phyloP scores from a whole-genome alignment of 2,888 invertebrate genomes.

The Nemotelus pantherinus region DNA sequence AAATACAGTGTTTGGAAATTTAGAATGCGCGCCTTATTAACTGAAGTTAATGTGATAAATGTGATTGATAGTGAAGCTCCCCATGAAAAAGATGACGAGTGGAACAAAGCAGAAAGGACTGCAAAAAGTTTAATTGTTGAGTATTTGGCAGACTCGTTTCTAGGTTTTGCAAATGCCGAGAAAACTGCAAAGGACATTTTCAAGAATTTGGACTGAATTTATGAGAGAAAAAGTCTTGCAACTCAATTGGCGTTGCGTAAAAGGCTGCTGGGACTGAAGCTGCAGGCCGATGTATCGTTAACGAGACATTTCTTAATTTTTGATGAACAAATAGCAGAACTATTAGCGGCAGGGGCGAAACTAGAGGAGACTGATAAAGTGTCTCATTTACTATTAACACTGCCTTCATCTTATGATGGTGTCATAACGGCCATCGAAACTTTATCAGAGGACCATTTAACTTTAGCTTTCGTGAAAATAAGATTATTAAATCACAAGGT shows the following conservation, averaged over 20 bases:
- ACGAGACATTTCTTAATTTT: conserved; percentile 54
- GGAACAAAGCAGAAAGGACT: conserved; percentile 40
- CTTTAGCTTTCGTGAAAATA: conserved; percentile 58
- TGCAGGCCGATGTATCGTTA: conserved; percentile 35
- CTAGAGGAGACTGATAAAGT: conserved; percentile 60
- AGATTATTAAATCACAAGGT: conserved; percentile 52
- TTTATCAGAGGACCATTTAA: conserved; percentile 56
- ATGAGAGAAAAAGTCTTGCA: conserved; percentile 43
- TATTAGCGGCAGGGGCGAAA: conserved; percentile 58
- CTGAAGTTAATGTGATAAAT: conserved; percentile 38
- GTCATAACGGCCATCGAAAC: conserved; percentile 61
- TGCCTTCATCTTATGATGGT: conserved; percentile 58
- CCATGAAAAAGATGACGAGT: background rate
- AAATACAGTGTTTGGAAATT: conserved; percentile 48
- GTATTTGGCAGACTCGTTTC: conserved; percentile 44
- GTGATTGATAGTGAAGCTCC: conserved; percentile 33
- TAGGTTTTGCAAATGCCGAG: conserved; percentile 34
- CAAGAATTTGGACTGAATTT: conserved; percentile 42
- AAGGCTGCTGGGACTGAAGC: conserved; percentile 43
- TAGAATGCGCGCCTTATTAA: conserved; percentile 33
- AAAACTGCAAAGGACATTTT: conserved; percentile 40
- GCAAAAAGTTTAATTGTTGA: conserved; percentile 47
- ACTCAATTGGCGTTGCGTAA: conserved; percentile 40
- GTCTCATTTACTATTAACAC: conserved; percentile 57
- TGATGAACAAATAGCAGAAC: conserved; percentile 58